phyloP scores from a whole-genome alignment of 2,888 invertebrate genomes.

The Anoplius nigerrimus region DNA sequence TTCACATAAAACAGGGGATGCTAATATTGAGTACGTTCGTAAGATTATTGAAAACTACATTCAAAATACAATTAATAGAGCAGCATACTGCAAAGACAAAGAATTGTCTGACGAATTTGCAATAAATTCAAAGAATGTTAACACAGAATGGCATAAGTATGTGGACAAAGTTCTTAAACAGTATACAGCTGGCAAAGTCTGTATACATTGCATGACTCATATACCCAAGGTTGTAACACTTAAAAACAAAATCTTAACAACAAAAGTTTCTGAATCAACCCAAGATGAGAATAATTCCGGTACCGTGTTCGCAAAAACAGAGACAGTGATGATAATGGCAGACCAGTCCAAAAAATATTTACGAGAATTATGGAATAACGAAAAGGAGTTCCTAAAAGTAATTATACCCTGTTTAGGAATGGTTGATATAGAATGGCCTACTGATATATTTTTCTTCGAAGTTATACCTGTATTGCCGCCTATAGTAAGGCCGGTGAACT shows the following conservation, averaged over 20 bases:
- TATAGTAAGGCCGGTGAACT: constrained; percentile 85
- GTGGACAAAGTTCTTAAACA: constrained; percentile 76
- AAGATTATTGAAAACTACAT: constrained; percentile 76
- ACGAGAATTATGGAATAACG: constrained; percentile 83
- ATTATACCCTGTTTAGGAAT: constrained; percentile 83
- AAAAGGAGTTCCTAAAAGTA: constrained; percentile 82
- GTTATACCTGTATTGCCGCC: constrained; percentile 91
- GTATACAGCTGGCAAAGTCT: constrained; percentile 76
- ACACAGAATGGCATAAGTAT: constrained; percentile 75
- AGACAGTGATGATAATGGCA: constrained; percentile 77
- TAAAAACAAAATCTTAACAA: constrained; percentile 80
- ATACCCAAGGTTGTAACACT: constrained; percentile 79
- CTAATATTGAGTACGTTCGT: constrained; percentile 69
- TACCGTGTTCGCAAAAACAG: constrained; percentile 42
- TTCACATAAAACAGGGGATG: constrained; percentile 5
- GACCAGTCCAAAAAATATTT: constrained; percentile 82
- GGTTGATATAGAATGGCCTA: constrained; percentile 78
- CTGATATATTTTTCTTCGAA: constrained; percentile 92
- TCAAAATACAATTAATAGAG: constrained; percentile 55
- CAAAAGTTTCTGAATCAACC: constrained; percentile 25
- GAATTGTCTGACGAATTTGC: constrained; percentile 71
- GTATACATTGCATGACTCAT: constrained; percentile 77
- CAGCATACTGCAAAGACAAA: constrained; percentile 56
- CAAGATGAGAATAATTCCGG: neutral
- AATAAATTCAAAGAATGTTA: constrained; percentile 75